phyloP scores from a whole-genome alignment of 2,113 vertebrate species.

The Prolemur simus region DNA sequence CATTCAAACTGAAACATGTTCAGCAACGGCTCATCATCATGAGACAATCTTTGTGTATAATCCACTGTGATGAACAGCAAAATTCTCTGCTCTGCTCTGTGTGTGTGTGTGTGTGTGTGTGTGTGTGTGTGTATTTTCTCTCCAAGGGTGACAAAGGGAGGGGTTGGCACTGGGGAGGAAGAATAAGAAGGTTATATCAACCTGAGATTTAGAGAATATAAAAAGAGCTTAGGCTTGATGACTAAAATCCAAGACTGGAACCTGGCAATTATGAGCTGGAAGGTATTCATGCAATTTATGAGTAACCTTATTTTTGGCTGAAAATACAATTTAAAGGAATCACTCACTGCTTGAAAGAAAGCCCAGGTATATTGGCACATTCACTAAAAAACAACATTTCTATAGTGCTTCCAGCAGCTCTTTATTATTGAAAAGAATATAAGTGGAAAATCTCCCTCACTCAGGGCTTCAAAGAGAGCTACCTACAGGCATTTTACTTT shows the following conservation, averaged over 20 bases:
- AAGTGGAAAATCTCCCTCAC: conserved; percentile 63
- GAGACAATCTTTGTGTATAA: not conserved
- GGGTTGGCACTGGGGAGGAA: not conserved
- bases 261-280: conserved; percentile 75
- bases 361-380: conserved; percentile 79
- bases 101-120: not conserved
- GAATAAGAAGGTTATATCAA: conserved; percentile 56
- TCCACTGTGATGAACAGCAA: not conserved
- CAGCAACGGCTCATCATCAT: not conserved
- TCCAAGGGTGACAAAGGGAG: not conserved
- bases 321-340: conserved; percentile 79
- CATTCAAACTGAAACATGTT: conserved; percentile 34
- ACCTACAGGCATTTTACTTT: conserved; percentile 50
- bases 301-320: conserved; percentile 81
- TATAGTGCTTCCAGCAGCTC: conserved; percentile 60
- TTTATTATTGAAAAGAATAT: conserved; percentile 64
- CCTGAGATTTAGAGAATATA: conserved; percentile 58
- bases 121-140: not conserved
- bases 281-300: conserved; percentile 81
- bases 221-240: conserved; percentile 74
- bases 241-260: conserved; percentile 62
- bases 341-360: conserved; percentile 80
- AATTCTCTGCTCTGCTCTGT: not conserved
- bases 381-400: conserved; percentile 74
- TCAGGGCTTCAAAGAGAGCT: conserved; percentile 51